A percentile compares a stretch with the other conserved stretches of the same genome.
These are phyloP conservation scores for Lycaena phlaeas DNA, from an alignment of 2,888 invertebrate genomes.

Conservation along the genomic window DNA sequence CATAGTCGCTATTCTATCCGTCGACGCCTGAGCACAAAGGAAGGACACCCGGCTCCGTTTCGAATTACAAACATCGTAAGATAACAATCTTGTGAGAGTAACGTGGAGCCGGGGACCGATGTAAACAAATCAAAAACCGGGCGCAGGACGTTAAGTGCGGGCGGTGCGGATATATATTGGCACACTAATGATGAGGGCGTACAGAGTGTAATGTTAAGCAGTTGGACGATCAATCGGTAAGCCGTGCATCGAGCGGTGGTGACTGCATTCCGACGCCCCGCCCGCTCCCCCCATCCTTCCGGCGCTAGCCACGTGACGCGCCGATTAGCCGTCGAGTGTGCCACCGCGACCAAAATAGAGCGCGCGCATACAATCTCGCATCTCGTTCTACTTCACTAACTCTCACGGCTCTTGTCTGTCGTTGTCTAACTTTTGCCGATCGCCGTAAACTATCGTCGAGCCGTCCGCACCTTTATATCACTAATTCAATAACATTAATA, in stretches of 20 bases:
- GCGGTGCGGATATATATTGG: conserved; percentile 1
- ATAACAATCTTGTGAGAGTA: background rate
- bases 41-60: background rate
- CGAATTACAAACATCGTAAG: background rate
- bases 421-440: conserved; percentile 29
- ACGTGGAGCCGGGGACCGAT: background rate
- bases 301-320: conserved; percentile 67
- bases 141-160: background rate
- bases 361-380: conserved; percentile 51
- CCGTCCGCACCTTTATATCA: conserved; percentile 9
- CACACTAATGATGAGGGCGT: conserved; percentile 8
- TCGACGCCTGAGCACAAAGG: background rate
- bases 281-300: conserved; percentile 63
- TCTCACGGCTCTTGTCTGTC: conserved; percentile 38
- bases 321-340: conserved; percentile 68
- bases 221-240: conserved; percentile 53
- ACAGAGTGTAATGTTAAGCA: conserved; percentile 22
- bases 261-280: conserved; percentile 64
- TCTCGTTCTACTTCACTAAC: conserved; percentile 48
- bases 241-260: conserved; percentile 56
- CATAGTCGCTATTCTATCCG: background rate
- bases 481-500: no score
- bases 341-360: conserved; percentile 69
- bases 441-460: conserved; percentile 22
- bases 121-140: background rate